A percentile compares a stretch with the other conserved stretches of the same genome.
phyloP scores from a whole-genome alignment of 2,797 vertebrate genomes.

The Lacerta viridis region DNA sequence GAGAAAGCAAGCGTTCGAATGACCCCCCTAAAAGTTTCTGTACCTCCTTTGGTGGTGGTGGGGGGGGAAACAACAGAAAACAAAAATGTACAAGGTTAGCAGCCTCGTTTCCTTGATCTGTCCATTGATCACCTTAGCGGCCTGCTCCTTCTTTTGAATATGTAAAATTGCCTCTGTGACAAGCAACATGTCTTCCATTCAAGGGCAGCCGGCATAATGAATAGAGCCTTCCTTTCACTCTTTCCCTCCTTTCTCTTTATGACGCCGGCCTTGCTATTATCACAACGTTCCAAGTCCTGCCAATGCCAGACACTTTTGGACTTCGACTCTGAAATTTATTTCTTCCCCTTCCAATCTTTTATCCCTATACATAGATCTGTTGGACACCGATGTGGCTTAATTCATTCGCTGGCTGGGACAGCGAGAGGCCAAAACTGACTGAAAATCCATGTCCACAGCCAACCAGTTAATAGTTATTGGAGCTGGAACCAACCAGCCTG shows the following conservation, averaged over 20 bases:
- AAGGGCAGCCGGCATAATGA: conserved; percentile 18
- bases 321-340: background rate
- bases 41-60: no score
- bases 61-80: background rate
- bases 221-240: background rate
- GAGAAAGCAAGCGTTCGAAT: background rate
- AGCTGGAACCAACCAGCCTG: background rate
- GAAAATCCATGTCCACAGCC: background rate
- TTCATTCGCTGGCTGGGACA: conserved; percentile 35
- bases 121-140: conserved; percentile 8
- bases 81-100: background rate
- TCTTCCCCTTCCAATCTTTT: conserved; percentile 52
- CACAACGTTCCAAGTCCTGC: background rate
- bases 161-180: conserved; percentile 14
- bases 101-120: background rate
- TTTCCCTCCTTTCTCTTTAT: background rate
- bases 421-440: conserved; percentile 15
- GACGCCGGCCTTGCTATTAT: conserved; percentile 21
- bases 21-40: no score
- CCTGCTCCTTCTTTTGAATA: conserved; percentile 19
- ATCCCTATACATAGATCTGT: conserved; percentile 62
- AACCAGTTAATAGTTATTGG: background rate
- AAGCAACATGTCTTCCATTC: conserved; percentile 8
- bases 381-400: conserved; percentile 66
- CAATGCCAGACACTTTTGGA: background rate